phyloP scores from a whole-genome alignment of 2,797 vertebrate genomes.

The Dromococcyx pavoninus region DNA sequence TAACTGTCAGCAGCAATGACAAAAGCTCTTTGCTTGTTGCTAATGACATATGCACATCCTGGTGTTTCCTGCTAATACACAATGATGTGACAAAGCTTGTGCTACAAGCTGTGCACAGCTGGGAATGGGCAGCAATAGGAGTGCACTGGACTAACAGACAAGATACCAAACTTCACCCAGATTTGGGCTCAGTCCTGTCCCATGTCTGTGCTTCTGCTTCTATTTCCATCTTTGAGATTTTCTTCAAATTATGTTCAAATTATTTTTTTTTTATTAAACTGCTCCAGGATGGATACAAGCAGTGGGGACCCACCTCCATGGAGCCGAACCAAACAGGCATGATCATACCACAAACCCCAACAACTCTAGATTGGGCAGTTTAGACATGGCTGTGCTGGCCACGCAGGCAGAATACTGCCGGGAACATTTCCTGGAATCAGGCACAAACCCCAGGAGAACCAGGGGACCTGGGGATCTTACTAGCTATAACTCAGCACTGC shows the following conservation, averaged over 20 bases:
- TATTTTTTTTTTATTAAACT: neutral
- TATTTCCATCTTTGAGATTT: neutral
- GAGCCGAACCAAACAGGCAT: accelerated
- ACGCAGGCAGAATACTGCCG: neutral
- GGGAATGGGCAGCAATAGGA: accelerated
- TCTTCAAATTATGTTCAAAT: neutral
- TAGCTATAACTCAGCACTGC: accelerated
- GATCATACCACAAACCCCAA: accelerated
- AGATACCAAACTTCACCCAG: neutral
- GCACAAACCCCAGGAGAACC: neutral
- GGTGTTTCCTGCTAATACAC: accelerated
- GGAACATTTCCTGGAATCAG: neutral
- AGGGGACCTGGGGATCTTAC: neutral
- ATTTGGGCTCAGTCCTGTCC: neutral
- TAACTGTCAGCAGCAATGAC: neutral
- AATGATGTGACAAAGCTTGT: neutral
- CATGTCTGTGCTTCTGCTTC: neutral
- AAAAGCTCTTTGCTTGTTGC: neutral
- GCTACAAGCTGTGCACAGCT: neutral
- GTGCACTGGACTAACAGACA: neutral
- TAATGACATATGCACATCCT: neutral
- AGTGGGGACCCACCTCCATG: no score
- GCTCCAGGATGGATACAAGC: neutral
- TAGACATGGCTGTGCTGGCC: accelerated
- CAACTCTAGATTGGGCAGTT: neutral